phyloP scores from a whole-genome alignment of 1,140 invertebrate species.

The Yoshiicerus persimilis region DNA sequence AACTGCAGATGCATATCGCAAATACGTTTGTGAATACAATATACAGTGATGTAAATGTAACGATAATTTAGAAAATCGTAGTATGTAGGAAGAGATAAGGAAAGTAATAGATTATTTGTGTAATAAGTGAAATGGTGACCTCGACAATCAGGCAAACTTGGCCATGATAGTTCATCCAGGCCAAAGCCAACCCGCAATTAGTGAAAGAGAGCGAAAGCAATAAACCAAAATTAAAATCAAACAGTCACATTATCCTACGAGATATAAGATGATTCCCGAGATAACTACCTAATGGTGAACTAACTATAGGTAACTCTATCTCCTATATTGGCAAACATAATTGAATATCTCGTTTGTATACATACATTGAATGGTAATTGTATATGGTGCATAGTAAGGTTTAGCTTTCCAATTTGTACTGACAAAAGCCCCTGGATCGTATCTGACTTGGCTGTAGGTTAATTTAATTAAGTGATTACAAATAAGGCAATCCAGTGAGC shows the following conservation, averaged over 20 bases:
- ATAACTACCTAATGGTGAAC: not conserved
- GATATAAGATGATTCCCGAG: not conserved
- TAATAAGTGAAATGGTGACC: not conserved
- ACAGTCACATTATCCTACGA: not conserved
- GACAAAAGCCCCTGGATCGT: not conserved
- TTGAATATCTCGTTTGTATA: not conserved
- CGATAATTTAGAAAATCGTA: not conserved
- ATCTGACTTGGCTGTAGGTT: not conserved
- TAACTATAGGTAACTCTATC: too few relatives aligned
- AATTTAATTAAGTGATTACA: not conserved
- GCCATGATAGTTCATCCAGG: not conserved
- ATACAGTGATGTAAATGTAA: not conserved
- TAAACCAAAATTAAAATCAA: not conserved
- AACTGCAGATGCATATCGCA: too few relatives aligned
- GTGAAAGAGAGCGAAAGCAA: not conserved
- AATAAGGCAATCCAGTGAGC: not conserved
- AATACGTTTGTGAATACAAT: not conserved
- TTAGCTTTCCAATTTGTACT: not conserved
- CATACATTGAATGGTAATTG: too few relatives aligned
- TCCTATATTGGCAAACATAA: not conserved
- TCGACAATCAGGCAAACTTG: not conserved
- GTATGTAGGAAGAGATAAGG: not conserved
- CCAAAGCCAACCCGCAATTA: not conserved
- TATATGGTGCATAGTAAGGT: too few relatives aligned
- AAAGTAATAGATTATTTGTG: not conserved